Evolutionary conservation across 2,888 invertebrate genomes (phyloP).

Genomic region (Gibbula magus): DNA sequence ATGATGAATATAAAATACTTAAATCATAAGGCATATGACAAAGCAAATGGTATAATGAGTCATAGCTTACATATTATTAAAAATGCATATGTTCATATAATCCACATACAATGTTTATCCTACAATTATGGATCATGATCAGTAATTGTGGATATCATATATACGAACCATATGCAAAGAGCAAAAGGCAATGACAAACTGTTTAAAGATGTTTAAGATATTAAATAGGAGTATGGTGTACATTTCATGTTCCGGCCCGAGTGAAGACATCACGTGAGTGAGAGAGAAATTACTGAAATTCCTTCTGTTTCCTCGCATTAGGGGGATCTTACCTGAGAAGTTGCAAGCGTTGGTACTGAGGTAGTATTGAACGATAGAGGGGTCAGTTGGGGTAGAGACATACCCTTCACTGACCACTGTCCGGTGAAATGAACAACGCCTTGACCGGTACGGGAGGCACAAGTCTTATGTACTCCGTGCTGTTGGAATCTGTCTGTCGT

Average conservation of each 20-base stretch:
- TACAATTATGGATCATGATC: too few relatives aligned
- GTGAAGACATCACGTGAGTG: background rate
- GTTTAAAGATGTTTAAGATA: too few relatives aligned
- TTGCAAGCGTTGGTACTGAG: background rate
- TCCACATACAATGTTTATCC: too few relatives aligned
- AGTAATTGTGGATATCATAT: too few relatives aligned
- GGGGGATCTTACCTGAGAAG: conserved; percentile 32
- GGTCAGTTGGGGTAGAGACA: conserved; percentile 42
- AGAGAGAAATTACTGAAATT: background rate
- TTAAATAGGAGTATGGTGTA: too few relatives aligned
- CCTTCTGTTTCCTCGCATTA: background rate
- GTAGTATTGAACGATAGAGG: conserved; percentile 34
- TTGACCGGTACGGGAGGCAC: background rate
- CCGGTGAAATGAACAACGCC: background rate
- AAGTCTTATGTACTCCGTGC: background rate
- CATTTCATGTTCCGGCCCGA: background rate
- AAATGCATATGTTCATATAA: too few relatives aligned
- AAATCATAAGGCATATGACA: too few relatives aligned
- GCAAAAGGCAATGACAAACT: too few relatives aligned
- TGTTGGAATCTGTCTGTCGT: background rate
- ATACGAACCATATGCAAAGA: too few relatives aligned
- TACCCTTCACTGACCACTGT: conserved; percentile 22
- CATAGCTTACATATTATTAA: too few relatives aligned
- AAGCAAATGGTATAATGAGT: too few relatives aligned
- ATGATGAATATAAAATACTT: too few relatives aligned